These are phyloP conservation scores for Arenaria interpres DNA, from an alignment of 2,113 vertebrate genomes.

Conservation along the genomic window DNA sequence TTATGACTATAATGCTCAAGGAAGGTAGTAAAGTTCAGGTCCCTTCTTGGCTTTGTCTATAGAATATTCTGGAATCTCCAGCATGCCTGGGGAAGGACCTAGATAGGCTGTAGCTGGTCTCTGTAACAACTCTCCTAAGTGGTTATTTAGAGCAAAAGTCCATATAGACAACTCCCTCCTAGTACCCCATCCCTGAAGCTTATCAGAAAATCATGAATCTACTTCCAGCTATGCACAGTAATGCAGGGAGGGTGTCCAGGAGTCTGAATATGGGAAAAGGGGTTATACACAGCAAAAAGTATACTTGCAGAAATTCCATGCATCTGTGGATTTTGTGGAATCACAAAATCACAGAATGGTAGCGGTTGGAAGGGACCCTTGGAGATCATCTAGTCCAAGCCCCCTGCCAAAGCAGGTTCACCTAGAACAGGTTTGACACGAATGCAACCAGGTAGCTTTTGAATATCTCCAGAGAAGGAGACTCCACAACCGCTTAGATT, in stretches of 20 bases:
- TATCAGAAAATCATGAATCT: background rate
- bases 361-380: background rate
- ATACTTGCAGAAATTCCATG: background rate
- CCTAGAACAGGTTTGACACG: background rate
- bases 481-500: background rate
- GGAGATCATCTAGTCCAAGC: background rate
- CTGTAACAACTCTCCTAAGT: background rate
- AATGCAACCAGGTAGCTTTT: background rate
- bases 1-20: background rate
- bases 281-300: background rate
- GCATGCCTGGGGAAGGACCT: background rate
- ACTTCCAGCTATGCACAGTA: fast-evolving
- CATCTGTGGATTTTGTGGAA: background rate
- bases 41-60: background rate
- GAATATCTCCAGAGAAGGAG: background rate
- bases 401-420: background rate
- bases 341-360: background rate
- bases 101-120: background rate
- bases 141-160: background rate
- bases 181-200: background rate
- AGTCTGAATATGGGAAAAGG: background rate
- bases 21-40: background rate
- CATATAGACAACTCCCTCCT: background rate
- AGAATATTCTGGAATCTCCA: background rate
- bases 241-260: background rate